Conservation (phyloP, 2,888 invertebrate genomes). For the Merodon equestris region DNA sequence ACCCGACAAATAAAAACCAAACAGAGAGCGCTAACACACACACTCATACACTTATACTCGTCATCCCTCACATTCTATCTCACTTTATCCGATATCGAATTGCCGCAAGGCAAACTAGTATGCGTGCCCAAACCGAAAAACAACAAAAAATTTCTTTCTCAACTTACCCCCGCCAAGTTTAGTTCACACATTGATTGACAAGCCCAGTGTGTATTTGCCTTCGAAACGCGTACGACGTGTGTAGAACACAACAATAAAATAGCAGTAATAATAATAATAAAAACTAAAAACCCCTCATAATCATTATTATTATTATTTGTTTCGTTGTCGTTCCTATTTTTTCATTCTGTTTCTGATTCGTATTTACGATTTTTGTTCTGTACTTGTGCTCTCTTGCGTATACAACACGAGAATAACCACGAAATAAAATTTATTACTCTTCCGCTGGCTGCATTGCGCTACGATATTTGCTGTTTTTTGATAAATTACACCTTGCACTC, state of each 20-base stretch:
- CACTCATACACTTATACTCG: too few species aligned
- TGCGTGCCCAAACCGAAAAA: slow-evolving; percentile 23
- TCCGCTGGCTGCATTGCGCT: slow-evolving; percentile 61
- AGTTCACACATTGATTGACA: slow-evolving; percentile 77
- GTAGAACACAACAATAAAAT: slow-evolving; percentile 71
- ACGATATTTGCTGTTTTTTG: slow-evolving; percentile 56
- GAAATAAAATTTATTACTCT: slow-evolving; percentile 59
- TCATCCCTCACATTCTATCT: slow-evolving; percentile 11
- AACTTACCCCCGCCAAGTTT: slow-evolving; percentile 76
- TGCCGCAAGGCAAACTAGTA: background rate
- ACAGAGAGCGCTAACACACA: slow-evolving; percentile 14
- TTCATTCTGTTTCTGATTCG: background rate
- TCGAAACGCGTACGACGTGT: slow-evolving; percentile 80
- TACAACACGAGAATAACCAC: slow-evolving; percentile 38
- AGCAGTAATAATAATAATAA: slow-evolving; percentile 68
- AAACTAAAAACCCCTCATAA: slow-evolving; percentile 69
- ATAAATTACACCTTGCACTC: slow-evolving; percentile 65
- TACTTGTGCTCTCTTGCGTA: slow-evolving; percentile 44
- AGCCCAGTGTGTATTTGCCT: slow-evolving; percentile 80
- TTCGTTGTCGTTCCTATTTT: slow-evolving; percentile 54
- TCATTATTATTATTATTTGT: slow-evolving; percentile 68
- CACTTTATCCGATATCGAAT: slow-evolving; percentile 24
- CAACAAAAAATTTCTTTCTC: slow-evolving; percentile 67
- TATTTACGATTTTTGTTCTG: too few species aligned
- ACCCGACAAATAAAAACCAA: slow-evolving; percentile 37